Conservation (phyloP, 2,888 invertebrate genomes). For the Drosophila conformis region DNA sequence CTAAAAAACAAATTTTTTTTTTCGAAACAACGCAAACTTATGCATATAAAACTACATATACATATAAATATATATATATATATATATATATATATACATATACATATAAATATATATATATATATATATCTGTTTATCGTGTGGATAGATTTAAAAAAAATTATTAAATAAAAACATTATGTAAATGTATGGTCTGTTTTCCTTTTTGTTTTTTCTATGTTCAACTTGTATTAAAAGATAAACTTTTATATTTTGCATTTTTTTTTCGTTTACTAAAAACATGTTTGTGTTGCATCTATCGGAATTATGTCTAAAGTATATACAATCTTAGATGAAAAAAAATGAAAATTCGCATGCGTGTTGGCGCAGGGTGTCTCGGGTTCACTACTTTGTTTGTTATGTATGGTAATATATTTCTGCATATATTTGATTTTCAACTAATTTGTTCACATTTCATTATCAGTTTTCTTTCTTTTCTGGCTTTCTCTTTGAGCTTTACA, state of each 20-base stretch:
- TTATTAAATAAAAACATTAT: slow-evolving; percentile 53
- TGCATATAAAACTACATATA: slow-evolving; percentile 61
- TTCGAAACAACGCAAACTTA: slow-evolving; percentile 76
- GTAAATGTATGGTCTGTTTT: slow-evolving; percentile 60
- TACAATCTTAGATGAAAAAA: slow-evolving; percentile 50
- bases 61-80: slow-evolving; percentile 35
- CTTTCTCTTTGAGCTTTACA: slow-evolving; percentile 54
- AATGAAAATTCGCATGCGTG: slow-evolving; percentile 51
- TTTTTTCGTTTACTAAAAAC: slow-evolving; percentile 45
- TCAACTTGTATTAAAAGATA: slow-evolving; percentile 42
- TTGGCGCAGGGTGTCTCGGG: slow-evolving; percentile 31
- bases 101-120: slow-evolving; percentile 49
- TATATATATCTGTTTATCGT: slow-evolving; percentile 61
- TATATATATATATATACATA: slow-evolving; percentile 45
- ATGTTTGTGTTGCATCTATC: slow-evolving; percentile 58
- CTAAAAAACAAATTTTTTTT: slow-evolving; percentile 76
- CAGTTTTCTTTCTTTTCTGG: slow-evolving; percentile 18
- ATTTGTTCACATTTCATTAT: slow-evolving; percentile 64
- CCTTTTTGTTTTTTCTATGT: slow-evolving; percentile 33
- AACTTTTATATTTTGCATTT: slow-evolving; percentile 16
- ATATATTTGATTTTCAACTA: slow-evolving; percentile 54
- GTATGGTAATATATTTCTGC: slow-evolving; percentile 35
- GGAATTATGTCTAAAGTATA: slow-evolving; percentile 50
- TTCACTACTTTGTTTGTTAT: slow-evolving; percentile 23
- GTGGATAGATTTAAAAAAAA: slow-evolving; percentile 55